phyloP scores from a whole-genome alignment of 2,113 vertebrate species.

The Furnarius figulus region DNA sequence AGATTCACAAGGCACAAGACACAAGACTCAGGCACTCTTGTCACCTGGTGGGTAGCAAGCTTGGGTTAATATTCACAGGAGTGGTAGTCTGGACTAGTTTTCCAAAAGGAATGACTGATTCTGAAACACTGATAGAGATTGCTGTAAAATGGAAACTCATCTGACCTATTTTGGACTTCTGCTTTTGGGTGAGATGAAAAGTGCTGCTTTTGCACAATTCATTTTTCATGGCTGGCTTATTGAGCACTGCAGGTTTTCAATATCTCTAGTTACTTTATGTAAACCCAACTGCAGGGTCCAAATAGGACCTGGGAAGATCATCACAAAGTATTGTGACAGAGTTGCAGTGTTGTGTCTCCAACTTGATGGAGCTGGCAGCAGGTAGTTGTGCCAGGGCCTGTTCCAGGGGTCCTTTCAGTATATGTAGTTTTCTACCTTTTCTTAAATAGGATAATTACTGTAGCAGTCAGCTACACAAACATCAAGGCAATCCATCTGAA shows the following conservation, averaged over 20 bases:
- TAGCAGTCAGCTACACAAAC: background rate
- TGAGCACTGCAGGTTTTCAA: background rate
- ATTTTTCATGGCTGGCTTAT: background rate
- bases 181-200: background rate
- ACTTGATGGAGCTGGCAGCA: background rate
- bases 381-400: background rate
- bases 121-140: background rate
- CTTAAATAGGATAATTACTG: background rate
- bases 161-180: background rate
- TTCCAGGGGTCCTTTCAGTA: background rate
- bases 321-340: background rate
- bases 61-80: background rate
- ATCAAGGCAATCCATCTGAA: background rate
- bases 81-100: background rate
- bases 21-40: background rate
- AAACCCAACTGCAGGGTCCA: background rate
- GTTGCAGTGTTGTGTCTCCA: background rate
- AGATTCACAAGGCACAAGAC: background rate
- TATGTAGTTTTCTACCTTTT: background rate
- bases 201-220: background rate
- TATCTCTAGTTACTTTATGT: background rate
- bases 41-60: background rate
- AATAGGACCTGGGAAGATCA: background rate
- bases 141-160: background rate
- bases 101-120: background rate